Evolutionary conservation across 30 jellyfish, hydroid and myxozoan species (phyloP).

Genomic region (Turritopsis rubra): DNA sequence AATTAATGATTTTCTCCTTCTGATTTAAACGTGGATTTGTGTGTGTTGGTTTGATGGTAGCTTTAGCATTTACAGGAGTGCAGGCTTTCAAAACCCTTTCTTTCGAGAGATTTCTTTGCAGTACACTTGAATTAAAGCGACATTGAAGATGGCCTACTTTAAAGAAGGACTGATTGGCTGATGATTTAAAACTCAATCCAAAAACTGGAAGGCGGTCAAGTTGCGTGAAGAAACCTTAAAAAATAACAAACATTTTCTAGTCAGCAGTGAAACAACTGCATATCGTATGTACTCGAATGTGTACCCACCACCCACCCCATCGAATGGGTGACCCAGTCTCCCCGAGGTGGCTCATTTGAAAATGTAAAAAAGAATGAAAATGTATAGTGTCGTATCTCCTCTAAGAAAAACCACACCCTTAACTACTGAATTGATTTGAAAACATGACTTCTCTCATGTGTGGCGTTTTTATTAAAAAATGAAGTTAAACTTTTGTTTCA

Average conservation of each 20-base stretch:
- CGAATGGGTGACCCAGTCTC: too few species aligned
- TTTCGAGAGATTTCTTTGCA: background rate
- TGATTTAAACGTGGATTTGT: background rate
- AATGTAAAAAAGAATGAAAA: too few species aligned
- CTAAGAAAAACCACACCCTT: too few species aligned
- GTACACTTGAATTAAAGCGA: constrained; percentile 5
- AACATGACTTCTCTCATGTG: too few species aligned
- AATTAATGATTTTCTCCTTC: constrained; percentile 19
- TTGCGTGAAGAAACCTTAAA: constrained; percentile 63
- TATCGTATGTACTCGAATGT: too few species aligned
- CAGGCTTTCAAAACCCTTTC: constrained; percentile 66
- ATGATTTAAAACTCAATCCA: constrained; percentile 41
- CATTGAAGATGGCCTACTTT: constrained; percentile 75
- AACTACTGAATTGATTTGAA: too few species aligned
- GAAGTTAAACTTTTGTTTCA: too few species aligned
- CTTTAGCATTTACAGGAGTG: constrained; percentile 40
- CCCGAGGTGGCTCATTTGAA: too few species aligned
- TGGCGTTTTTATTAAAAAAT: too few species aligned
- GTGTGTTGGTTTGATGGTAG: constrained; percentile 33
- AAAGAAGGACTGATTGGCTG: constrained; percentile 54
- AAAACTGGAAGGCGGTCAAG: constrained; percentile 66
- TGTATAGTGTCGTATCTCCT: too few species aligned
- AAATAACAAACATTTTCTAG: background rate
- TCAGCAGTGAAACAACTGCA: too few species aligned
- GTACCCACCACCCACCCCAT: too few species aligned